Evolutionary conservation across 2,113 vertebrate genomes (phyloP), one percentile per base, ranked within the genome.

Genomic region (Mus pahari): DNA sequence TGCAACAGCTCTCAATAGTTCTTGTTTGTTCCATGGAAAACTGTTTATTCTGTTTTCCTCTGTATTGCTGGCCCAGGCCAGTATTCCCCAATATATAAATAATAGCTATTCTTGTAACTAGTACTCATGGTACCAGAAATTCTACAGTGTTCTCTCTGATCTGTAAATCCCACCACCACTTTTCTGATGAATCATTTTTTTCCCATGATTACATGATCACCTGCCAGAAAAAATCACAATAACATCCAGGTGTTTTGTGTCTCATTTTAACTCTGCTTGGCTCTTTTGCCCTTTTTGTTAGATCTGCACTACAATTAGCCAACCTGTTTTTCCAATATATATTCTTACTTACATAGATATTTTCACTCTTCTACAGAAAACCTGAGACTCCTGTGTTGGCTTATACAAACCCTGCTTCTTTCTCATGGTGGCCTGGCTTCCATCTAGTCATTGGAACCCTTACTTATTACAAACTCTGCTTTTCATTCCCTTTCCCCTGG

Each of bases 201-300:
- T 64, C 28, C 22, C 68, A 3, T n/a, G n/a, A 53, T 58, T 94
- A 17, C 14, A 31, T 86, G n/a, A 36, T 24, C 86, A 93, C 31
- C 82, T 74, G 16, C 31, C 74, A 81, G 66, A 31, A 91, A 91
- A 42, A 81, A 24, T 4, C 48, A 39, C 48, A 79, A 62, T 82
- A 68, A 48, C 12, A 26, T 74, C 12, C 16, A n/a, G 24, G 2
- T 2, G 77, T 77, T 95, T 89, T 84, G 58, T 91, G 20, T 78
- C 42, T 92, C 88, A 22, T 62, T 97, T 96, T 90, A 89, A 91
- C 74, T 86, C 62, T 83, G 28, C 19, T 68, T 91, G 22, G 26
- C 48, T 60, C 48, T 75, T 31, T 89, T 55, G 19, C 45, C 64
- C 45, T 86, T 45, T 86, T 45, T 86, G 45, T 20, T 68, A 31